Base-by-base conservation (phyloP, 1,140 invertebrate species). In the Lepidurus packardi region DNA sequence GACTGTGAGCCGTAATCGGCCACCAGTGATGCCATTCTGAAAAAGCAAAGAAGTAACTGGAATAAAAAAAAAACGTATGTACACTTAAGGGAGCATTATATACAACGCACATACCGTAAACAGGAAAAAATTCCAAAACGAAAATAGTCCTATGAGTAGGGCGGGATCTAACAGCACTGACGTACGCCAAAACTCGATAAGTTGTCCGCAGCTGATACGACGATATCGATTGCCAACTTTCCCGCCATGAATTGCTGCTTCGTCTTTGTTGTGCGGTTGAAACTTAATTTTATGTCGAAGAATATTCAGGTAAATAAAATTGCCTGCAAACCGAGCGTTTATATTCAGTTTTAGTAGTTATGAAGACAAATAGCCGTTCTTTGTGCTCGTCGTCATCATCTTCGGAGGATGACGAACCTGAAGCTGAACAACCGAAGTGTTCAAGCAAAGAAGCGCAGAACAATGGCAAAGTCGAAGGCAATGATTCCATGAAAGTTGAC, bases 1-100 rank as follows among this genome's bases (percentile, higher is more conserved):
- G 86, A 87, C 80, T 85, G 85, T 45, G 78, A 81, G n/a, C 86
- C 87, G 81, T 90, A 90, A 85, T 90, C 89, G 44, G 89, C 88
- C 73, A 90, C 89, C 76, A 90, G 84, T 81, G 89, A 89, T 85
- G 89, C 88, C 88, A 88, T 89, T 43, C 79, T 79, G 73, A 34
- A 34, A 34, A 34, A 21, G 53, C 53, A n/a, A 21, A 65, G 21
- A 21, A 11, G 1, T 21, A 65, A 65, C 53, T 65, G 13, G 8
- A 65, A 7, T 7, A 65, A 65, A 6, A 65, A 65, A 6, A 65
- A 11, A 65, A 7, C 9, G 21, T 1, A 65, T 65, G 16, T 21
- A 65, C 53, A 2, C 34, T 34, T 34, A 34, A 34, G 34, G 34
- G 34, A 34, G 34, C 34, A 34, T 34, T 34, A 2, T 34, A 34